Percentiles rank a stretch among this genome's conserved stretches.
phyloP scores from a whole-genome alignment of 2,888 invertebrate species.

The Gortyna flavago region DNA sequence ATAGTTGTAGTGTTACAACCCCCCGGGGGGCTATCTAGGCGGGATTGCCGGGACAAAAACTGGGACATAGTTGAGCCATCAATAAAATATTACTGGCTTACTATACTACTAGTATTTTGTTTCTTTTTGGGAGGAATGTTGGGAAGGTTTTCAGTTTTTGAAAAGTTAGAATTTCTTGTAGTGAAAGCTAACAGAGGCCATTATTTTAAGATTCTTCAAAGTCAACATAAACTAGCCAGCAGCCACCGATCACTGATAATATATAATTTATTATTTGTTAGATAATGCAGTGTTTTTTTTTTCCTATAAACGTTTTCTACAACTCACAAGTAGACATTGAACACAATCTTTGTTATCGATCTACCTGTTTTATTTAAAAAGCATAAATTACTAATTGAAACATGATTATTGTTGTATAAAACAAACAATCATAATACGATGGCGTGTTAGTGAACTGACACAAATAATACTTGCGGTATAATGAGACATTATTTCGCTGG shows the following conservation, averaged over 20 bases:
- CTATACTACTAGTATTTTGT: no score
- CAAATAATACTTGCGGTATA: background rate
- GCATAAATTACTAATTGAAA: background rate
- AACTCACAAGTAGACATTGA: background rate
- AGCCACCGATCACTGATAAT: background rate
- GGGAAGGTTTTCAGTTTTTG: background rate
- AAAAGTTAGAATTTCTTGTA: conserved; percentile 3
- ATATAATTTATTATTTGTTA: background rate
- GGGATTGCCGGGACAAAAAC: conserved; percentile 61
- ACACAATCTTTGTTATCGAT: background rate
- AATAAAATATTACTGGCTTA: conserved; percentile 64
- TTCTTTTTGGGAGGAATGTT: conserved; percentile 19
- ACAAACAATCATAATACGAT: background rate
- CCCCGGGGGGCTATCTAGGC: conserved; percentile 59
- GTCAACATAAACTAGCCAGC: background rate
- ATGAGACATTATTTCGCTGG: background rate
- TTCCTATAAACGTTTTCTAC: background rate
- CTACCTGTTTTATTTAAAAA: background rate
- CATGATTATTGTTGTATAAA: background rate
- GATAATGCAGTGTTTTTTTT: background rate
- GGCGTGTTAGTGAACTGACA: background rate
- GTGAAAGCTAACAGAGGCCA: conserved; percentile 3
- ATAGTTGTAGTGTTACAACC: conserved; percentile 64
- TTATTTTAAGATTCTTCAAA: background rate
- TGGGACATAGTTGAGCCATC: conserved; percentile 60